Conservation (phyloP, 2,888 invertebrate genomes). For the Dryomyza anilis region DNA sequence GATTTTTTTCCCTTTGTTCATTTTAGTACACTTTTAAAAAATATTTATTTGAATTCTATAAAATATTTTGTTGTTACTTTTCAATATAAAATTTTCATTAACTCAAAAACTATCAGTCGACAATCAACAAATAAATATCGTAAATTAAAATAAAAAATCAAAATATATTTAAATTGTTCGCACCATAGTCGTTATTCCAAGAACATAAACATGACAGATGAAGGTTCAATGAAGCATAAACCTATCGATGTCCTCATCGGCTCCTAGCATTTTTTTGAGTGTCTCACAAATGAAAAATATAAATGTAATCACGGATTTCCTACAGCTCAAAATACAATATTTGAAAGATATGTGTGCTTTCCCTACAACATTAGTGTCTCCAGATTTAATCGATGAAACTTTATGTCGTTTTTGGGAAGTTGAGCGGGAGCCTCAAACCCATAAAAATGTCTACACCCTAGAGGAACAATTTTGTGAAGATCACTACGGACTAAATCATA, state of each 20-base stretch:
- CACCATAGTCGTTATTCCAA: background rate
- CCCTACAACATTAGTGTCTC: background rate
- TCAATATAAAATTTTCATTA: background rate
- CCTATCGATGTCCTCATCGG: background rate
- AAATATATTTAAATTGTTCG: no score
- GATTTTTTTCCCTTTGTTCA: no score
- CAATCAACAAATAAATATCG: no score
- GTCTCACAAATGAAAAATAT: background rate
- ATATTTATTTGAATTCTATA: background rate
- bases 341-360: background rate
- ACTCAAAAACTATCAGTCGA: background rate
- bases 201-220: constrained; percentile 1
- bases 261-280: constrained; percentile 7
- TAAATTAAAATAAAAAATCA: no score
- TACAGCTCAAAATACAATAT: background rate
- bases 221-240: background rate
- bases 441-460: background rate
- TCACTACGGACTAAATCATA: background rate
- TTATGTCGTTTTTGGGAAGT: background rate
- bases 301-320: background rate
- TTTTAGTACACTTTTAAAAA: no score
- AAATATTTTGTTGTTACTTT: background rate
- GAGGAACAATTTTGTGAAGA: background rate
- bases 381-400: background rate
- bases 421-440: background rate